Evolutionary conservation across 1,140 invertebrate genomes (phyloP).

Genomic region (Piezodorus guildinii): DNA sequence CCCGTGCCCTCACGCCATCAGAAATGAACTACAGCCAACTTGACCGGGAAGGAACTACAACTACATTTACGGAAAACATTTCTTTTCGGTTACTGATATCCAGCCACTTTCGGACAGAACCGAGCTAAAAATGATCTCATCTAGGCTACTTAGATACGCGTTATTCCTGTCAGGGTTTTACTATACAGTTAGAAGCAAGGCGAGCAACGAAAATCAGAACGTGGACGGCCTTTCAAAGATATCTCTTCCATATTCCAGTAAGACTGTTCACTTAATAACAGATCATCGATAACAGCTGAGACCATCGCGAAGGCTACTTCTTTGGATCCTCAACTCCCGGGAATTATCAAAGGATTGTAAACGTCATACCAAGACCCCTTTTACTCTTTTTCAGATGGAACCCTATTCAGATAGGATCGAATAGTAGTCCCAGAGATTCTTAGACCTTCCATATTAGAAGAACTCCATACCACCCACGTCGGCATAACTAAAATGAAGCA

Average conservation of each 20-base stretch:
- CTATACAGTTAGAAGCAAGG: neutral
- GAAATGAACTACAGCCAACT: conserved; percentile 38
- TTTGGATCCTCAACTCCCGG: too few species aligned
- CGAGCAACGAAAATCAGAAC: neutral
- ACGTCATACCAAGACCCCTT: too few species aligned
- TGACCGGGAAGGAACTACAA: conserved; percentile 30
- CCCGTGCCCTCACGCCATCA: conserved; percentile 32
- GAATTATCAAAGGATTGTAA: too few species aligned
- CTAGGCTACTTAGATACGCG: neutral
- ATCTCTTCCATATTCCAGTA: neutral
- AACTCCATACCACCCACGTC: too few species aligned
- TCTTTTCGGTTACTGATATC: conserved; percentile 21
- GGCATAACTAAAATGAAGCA: too few species aligned
- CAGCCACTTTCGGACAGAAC: conserved; percentile 8
- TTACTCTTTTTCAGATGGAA: too few species aligned
- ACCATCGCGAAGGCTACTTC: too few species aligned
- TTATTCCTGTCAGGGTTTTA: neutral
- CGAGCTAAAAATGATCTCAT: neutral
- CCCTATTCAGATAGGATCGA: too few species aligned
- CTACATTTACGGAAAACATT: conserved; percentile 24
- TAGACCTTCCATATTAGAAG: too few species aligned
- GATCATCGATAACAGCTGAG: too few species aligned
- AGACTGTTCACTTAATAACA: too few species aligned
- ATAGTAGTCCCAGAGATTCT: too few species aligned
- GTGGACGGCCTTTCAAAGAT: neutral